Conservation (phyloP, 2,888 invertebrate species). For the Diadromus collaris region DNA sequence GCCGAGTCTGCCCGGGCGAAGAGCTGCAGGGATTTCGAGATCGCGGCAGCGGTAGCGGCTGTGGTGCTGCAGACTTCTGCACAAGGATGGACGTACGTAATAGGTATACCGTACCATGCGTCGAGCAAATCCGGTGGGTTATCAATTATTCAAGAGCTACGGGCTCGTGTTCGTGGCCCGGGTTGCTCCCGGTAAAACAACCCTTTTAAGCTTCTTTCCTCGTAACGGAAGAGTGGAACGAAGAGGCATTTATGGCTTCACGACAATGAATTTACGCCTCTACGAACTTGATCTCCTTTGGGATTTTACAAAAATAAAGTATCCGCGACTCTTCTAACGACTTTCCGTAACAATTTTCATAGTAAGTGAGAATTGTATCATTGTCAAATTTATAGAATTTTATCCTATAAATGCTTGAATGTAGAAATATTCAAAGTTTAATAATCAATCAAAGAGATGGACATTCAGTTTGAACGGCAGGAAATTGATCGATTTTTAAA, state of each 20-base stretch:
- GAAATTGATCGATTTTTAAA: too few relatives aligned
- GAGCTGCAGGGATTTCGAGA: background rate
- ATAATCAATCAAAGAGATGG: too few relatives aligned
- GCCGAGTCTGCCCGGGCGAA: conserved; percentile 8
- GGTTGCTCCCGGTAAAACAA: conserved; percentile 57
- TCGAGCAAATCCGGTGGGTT: conserved; percentile 53
- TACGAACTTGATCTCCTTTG: conserved; percentile 48
- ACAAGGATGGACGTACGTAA: conserved; percentile 44
- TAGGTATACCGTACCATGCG: conserved; percentile 36
- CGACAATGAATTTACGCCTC: conserved; percentile 53
- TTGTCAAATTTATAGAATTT: background rate
- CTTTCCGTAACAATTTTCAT: background rate
- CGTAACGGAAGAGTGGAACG: conserved; percentile 49
- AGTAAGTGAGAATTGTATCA: background rate
- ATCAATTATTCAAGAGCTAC: conserved; percentile 59
- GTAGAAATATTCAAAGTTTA: background rate
- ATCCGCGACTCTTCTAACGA: background rate
- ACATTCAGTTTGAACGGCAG: too few relatives aligned
- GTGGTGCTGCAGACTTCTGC: conserved; percentile 35
- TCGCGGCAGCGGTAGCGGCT: background rate
- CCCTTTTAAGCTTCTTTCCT: conserved; percentile 68
- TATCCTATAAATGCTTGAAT: background rate
- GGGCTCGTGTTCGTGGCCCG: conserved; percentile 39
- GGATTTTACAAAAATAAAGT: conserved; percentile 15
- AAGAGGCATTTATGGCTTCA: conserved; percentile 47